Evolutionary conservation across 2,888 invertebrate species (phyloP), one percentile per base, ranked within the genome.

Genomic region (Drosophila kuntzei): DNA sequence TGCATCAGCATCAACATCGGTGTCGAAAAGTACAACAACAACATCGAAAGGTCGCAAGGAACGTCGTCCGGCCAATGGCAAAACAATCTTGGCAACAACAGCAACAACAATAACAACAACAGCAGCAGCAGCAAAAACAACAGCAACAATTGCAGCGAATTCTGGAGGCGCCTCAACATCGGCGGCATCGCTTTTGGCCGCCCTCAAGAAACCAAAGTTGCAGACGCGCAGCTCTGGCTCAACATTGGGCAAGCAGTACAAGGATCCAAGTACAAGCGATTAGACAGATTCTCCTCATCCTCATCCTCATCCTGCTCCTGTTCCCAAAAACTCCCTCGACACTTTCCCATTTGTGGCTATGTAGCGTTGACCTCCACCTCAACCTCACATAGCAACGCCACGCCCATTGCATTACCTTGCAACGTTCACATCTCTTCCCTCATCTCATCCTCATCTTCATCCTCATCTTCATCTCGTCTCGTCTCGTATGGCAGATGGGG

Each of bases 261-360:
- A 87, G 71, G 92, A 92, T 89, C 89, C 91, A 92, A 92, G 92
- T 92, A 92, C 82, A 69, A 70, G 39, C 55, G 37, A 41, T 36
- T 65, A 53, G 12, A 20, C 43, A 29, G 8, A 43, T 16, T 37
- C 6, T 36, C 3, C 16, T 6, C 20, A 3, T 20, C n/a, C 7
- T 9, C 11, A 11, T 11, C n/a, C 20, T 3, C 7, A 25, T 25
- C 2, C 22, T 22, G 22, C 22, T 22, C 29, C 12, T 37, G 11
- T 22, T 5, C 8, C 25, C 34, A 27, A 3, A 11, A 12, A 14
- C 27, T 9, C 2, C 14, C 16, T 16, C 9, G 22, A 11, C 6
- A 9, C 8, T 5, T 7, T 41, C 11, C 12, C 32, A 29, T 46
- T 46, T 11, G 16, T 29, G 16, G 1, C 29, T 3, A 16, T 37